Conservation (phyloP, 2,888 invertebrate genomes). For the Cerceris rybyensis region DNA sequence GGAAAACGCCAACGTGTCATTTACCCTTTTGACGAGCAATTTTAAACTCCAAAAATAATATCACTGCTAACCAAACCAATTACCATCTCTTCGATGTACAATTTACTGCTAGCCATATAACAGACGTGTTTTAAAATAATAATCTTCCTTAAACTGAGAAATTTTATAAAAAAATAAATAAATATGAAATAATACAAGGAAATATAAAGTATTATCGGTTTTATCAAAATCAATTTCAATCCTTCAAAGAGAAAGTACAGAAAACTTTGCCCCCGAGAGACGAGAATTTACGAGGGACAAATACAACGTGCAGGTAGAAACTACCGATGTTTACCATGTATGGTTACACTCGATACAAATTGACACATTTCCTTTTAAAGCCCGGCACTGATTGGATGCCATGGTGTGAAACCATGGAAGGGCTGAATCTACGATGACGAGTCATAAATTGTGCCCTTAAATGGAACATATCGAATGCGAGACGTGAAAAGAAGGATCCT, state of each 20-base stretch:
- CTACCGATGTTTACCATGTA: constrained; percentile 48
- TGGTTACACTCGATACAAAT: constrained; percentile 54
- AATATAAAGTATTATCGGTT: background rate
- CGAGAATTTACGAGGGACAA: constrained; percentile 26
- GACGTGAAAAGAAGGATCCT: background rate
- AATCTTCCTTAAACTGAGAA: no score
- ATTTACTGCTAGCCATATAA: background rate
- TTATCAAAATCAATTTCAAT: background rate
- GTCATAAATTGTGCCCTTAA: constrained; percentile 35
- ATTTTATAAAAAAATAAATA: background rate
- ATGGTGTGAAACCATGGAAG: constrained; percentile 37
- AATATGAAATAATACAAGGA: background rate
- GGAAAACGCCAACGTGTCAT: no score
- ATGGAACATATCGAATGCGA: constrained; percentile 25
- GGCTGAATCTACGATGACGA: constrained; percentile 35
- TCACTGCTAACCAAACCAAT: no score
- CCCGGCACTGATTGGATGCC: constrained; percentile 36
- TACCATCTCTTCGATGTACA: no score
- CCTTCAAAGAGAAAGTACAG: background rate
- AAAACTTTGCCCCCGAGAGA: constrained; percentile 14
- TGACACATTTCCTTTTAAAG: constrained; percentile 61
- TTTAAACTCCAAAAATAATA: no score
- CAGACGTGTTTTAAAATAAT: background rate
- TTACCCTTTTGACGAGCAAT: no score
- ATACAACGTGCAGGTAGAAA: constrained; percentile 2